Base-by-base conservation (phyloP, 2,113 vertebrate species). In the Amazona guildingii region DNA sequence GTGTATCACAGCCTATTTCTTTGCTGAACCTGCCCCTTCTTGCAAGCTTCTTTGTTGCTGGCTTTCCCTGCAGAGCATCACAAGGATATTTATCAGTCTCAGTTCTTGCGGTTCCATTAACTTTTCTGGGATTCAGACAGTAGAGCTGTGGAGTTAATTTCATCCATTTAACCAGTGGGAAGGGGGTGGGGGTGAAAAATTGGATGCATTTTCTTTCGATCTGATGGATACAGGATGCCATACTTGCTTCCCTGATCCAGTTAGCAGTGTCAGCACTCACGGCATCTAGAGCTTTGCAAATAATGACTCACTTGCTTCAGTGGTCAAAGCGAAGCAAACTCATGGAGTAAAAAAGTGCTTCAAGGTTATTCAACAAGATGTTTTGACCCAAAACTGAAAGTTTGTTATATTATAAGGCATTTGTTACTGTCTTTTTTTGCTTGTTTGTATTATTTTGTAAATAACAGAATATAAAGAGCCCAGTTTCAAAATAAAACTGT, bases 61-160 rank as follows among this genome's bases (percentile, higher is more conserved):
- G 28, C 3, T 73, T 87, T 87, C 77, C 51, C 92, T 24, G 8
- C 61, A 76, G 43, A 86, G 21, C 76, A 54, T 28, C 41, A 35
- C 84, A 74, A 84, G 82, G 81, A 63, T 70, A 67, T 92, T 74
- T 20, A 74, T 91, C 93, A 93, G 73, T 10, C 85, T 84, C 15
- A 1, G 18, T 64, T 83, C 89, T 83, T 91, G 87, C 0, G 2
- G 66, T 95, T 94, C 90, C 93, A 87, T 96, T 95, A 95, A 92
- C 95, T 96, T 92, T 55, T 67, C 90, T 83, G 96, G 88, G 73
- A 93, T 80, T 90, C 86, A 91, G 77, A 96, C 93, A 94, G 93
- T 93, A 86, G 94, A 93, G 77, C 59, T 0, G 2, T 25, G 74
- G 80, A 95, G 86, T 88, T 95, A 86, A 95, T 95, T 96, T 86